A percentile compares a stretch with the other conserved stretches of the same genome.
Conservation (phyloP, 2,888 invertebrate species). For the Clostera curtula region DNA sequence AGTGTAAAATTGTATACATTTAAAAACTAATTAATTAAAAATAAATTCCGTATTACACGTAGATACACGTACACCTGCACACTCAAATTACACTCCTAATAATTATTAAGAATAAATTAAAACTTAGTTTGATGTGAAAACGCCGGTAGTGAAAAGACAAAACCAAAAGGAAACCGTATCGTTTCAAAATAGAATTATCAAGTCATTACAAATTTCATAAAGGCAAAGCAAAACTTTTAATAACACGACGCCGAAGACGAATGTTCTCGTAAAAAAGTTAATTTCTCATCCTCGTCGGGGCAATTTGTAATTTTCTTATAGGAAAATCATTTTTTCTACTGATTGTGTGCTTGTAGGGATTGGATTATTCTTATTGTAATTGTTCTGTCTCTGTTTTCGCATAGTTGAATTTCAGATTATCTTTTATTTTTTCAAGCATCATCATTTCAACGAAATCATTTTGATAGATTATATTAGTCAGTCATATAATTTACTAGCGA, state of each 20-base stretch:
- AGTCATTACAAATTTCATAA: constrained; percentile 35
- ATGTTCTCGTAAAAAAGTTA: constrained; percentile 38
- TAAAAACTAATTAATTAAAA: too few relatives aligned
- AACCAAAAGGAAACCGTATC: constrained; percentile 17
- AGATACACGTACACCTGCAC: too few relatives aligned
- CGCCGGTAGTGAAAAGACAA: constrained; percentile 19
- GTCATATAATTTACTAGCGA: too few relatives aligned
- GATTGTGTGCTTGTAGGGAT: too few relatives aligned
- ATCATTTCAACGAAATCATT: too few relatives aligned
- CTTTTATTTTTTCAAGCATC: too few relatives aligned
- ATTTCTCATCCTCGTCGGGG: constrained; percentile 31
- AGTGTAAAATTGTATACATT: too few relatives aligned
- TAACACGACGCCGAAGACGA: constrained; percentile 28
- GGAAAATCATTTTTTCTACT: constrained; percentile 19
- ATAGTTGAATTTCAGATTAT: too few relatives aligned
- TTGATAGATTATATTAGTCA: too few relatives aligned
- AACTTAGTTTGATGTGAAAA: constrained; percentile 5
- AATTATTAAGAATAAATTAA: constrained; percentile 15
- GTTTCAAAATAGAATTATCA: constrained; percentile 27
- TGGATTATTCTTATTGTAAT: too few relatives aligned
- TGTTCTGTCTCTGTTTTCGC: too few relatives aligned
- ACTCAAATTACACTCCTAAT: constrained; percentile 8
- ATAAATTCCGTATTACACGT: too few relatives aligned
- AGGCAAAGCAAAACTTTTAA: constrained; percentile 32
- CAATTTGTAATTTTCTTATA: constrained; percentile 24